Base-by-base conservation (phyloP, 2,888 invertebrate species). In the Schrankia costaestrigalis region DNA sequence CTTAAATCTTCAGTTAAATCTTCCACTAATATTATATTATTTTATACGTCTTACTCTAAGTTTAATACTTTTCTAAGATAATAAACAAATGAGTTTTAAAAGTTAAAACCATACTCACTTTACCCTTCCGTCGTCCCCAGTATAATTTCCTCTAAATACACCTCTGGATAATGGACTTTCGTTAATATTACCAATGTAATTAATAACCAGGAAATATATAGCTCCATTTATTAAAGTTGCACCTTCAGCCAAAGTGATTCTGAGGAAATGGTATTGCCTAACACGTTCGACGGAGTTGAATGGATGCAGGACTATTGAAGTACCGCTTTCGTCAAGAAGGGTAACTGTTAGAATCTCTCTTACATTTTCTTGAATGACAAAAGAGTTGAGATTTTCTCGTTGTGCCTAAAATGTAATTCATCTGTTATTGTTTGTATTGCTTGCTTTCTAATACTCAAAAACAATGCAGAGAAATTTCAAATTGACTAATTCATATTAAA, bases 141-240 rank as follows among this genome's bases (percentile, higher is more conserved):
- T 67, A 21, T 85, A 81, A 31, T 68, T 78, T 12, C 87, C 86
- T 62, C 87, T 71, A 22, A 87, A 87, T 1, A 87, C 73, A 3
- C 86, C 86, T 65, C 86, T 62, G 0, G 78, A 78, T 0, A 87
- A 46, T 6, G 87, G 87, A 7, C 84, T 82, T 41, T 83, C 85
- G 44, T 87, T 86, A 4, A 86, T 86, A 32, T 82, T 81, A 2
- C 87, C 87, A 2, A 84, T 38, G 29, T 86, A 87, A 0, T 18
- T 28, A 1, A 87, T 63, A 3, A 46, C 66, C 3, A 86, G 31
- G 1, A 39, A 37, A 28, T 84, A 86, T 3, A 50, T 47, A 24
- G 53, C 40, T 2, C 57, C 70, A 11, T 63, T 63, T 0, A 32
- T 50, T 10, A 87, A 55, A 0, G 68, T 70, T 0, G 48, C 35